A percentile compares a stretch with the other conserved stretches of the same genome.
phyloP scores from a whole-genome alignment of 2,113 vertebrate species.

The Turdus rufiventris region DNA sequence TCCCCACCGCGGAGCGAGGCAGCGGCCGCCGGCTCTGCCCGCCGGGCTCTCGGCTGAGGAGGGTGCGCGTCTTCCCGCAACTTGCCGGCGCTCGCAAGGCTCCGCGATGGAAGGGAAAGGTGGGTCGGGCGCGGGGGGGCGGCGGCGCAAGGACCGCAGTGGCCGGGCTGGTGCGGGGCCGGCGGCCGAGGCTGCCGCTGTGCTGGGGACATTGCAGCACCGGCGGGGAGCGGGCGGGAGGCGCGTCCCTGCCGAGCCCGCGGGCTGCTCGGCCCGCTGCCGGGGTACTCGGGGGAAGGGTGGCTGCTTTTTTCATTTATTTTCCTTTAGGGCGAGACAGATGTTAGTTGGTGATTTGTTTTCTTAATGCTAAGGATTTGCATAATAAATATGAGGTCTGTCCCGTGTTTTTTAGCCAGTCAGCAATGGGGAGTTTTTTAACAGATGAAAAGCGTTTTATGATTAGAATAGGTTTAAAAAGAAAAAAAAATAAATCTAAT shows the following conservation, averaged over 20 bases:
- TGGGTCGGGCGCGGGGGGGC: slow-evolving; percentile 57
- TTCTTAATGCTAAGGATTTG: slow-evolving; percentile 54
- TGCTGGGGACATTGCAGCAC: slow-evolving; percentile 66
- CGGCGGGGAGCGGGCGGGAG: slow-evolving; percentile 37
- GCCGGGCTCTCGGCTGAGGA: slow-evolving; percentile 61
- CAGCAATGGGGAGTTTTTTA: background rate
- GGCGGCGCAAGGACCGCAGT: slow-evolving; percentile 26
- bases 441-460: background rate
- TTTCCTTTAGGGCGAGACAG: slow-evolving; percentile 12
- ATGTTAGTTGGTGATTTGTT: slow-evolving; percentile 61
- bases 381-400: slow-evolving; percentile 45
- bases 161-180: slow-evolving; percentile 64
- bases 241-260: slow-evolving; percentile 50
- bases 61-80: slow-evolving; percentile 67
- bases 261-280: slow-evolving; percentile 43
- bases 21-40: slow-evolving; percentile 43
- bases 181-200: slow-evolving; percentile 53
- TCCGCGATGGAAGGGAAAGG: slow-evolving; percentile 84
- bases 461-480: background rate
- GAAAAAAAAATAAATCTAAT: fast-evolving
- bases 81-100: slow-evolving; percentile 68
- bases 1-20: slow-evolving; percentile 68
- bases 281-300: slow-evolving; percentile 2
- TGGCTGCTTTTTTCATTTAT: background rate
- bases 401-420: slow-evolving; percentile 29